These are phyloP conservation scores for Phrynocephalus vlangalii DNA, from an alignment of 2,797 vertebrate genomes.

Conservation along the genomic window DNA sequence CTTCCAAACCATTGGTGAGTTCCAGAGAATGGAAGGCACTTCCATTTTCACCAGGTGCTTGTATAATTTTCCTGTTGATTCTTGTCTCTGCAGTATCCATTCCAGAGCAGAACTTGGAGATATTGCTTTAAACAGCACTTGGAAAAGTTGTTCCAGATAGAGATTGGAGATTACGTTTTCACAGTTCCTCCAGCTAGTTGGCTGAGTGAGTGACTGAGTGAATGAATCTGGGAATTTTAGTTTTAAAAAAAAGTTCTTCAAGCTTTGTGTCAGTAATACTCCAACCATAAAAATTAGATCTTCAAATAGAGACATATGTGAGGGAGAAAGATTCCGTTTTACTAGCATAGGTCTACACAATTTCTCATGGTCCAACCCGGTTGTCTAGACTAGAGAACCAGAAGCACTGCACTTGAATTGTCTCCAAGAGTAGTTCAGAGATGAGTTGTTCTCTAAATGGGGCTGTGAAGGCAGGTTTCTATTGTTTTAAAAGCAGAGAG, in stretches of 20 bases:
- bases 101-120: neutral
- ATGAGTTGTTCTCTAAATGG: neutral
- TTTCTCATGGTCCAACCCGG: neutral
- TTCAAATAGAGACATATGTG: too few species aligned
- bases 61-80: neutral
- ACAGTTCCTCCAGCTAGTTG: too few species aligned
- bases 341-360: too few species aligned
- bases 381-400: neutral
- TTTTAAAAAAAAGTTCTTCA: too few species aligned
- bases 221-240: too few species aligned
- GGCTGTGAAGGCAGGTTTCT: neutral
- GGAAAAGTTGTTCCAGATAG: neutral
- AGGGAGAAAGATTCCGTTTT: too few species aligned
- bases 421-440: neutral
- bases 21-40: neutral
- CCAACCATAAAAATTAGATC: too few species aligned
- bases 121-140: neutral
- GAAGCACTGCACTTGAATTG: neutral
- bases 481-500: neutral
- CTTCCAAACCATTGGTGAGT: neutral
- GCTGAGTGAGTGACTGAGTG: too few species aligned
- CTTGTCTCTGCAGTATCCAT: too few species aligned
- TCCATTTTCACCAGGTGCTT: neutral
- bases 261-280: too few species aligned
- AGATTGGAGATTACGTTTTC: too few species aligned